These are phyloP conservation scores for Perdita meconis DNA, from an alignment of 2,888 invertebrate species.

Conservation along the genomic window DNA sequence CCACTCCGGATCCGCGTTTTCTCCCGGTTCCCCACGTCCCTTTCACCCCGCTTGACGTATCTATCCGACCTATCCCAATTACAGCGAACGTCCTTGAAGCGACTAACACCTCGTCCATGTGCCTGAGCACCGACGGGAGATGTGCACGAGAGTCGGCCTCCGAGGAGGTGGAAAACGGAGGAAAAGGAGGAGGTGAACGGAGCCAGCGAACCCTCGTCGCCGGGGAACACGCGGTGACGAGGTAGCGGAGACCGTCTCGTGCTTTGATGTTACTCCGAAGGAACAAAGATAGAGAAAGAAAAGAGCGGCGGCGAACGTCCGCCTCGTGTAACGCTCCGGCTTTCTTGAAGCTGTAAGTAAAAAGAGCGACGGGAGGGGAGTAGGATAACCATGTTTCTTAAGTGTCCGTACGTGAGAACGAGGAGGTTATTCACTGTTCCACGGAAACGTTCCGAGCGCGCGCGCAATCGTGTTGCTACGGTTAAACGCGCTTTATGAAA, in stretches of 20 bases:
- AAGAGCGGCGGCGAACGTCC: slow-evolving; percentile 53
- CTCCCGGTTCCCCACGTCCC: slow-evolving; percentile 3
- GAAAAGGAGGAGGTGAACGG: slow-evolving; percentile 47
- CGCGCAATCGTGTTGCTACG: slow-evolving; percentile 34
- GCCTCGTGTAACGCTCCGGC: slow-evolving; percentile 44
- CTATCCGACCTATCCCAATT: slow-evolving; percentile 83
- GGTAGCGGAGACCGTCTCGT: slow-evolving; percentile 43
- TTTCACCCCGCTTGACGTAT: slow-evolving; percentile 55
- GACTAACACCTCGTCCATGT: slow-evolving; percentile 75
- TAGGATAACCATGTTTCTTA: slow-evolving; percentile 46
- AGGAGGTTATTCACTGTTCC: slow-evolving; percentile 69
- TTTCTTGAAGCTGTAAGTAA: slow-evolving; percentile 60
- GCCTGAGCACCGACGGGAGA: slow-evolving; percentile 61
- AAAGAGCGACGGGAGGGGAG: slow-evolving; percentile 28
- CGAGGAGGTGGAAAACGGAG: slow-evolving; percentile 45
- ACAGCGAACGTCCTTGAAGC: slow-evolving; percentile 81
- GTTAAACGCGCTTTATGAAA: slow-evolving; percentile 39
- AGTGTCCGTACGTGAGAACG: slow-evolving; percentile 61
- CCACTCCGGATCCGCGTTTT: neutral
- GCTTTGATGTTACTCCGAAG: slow-evolving; percentile 35
- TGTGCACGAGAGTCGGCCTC: slow-evolving; percentile 55
- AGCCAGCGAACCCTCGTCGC: slow-evolving; percentile 58
- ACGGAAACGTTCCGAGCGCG: slow-evolving; percentile 66
- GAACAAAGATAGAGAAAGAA: slow-evolving; percentile 51
- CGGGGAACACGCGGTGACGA: slow-evolving; percentile 54